Evolutionary conservation across 2,888 invertebrate species (phyloP).

Genomic region (Chrysina gloriosa): DNA sequence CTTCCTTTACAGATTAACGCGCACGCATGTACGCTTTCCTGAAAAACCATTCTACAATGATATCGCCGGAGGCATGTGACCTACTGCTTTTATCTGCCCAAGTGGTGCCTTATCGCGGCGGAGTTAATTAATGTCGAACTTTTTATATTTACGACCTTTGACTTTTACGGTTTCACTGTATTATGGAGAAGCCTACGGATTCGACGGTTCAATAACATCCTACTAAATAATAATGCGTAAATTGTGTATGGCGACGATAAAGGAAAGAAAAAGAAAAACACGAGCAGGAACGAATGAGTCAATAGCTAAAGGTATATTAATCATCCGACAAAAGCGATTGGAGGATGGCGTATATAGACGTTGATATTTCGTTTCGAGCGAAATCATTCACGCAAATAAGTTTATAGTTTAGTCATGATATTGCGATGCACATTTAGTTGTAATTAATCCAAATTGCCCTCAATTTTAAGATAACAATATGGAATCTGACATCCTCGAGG

Average conservation of each 20-base stretch:
- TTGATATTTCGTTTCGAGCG: too few relatives aligned
- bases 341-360: too few relatives aligned
- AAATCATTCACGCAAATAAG: too few relatives aligned
- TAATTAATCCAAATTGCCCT: too few relatives aligned
- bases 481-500: too few relatives aligned
- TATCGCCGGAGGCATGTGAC: slow-evolving; percentile 4
- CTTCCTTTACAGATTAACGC: slow-evolving; percentile 2
- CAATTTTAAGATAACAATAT: too few relatives aligned
- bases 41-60: slow-evolving; percentile 2
- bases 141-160: slow-evolving; percentile 34
- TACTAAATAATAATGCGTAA: slow-evolving; percentile 29
- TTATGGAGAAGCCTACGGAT: slow-evolving; percentile 1
- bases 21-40: neutral
- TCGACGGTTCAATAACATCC: slow-evolving; percentile 32
- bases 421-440: too few relatives aligned
- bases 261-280: neutral
- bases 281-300: neutral
- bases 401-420: too few relatives aligned
- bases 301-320: neutral
- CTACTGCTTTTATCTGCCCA: slow-evolving; percentile 27
- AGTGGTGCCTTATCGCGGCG: slow-evolving; percentile 19
- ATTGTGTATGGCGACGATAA: slow-evolving; percentile 6
- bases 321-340: neutral
- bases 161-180: slow-evolving; percentile 27
- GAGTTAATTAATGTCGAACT: slow-evolving; percentile 35